Evolutionary conservation across 2,113 vertebrate species (phyloP).

Genomic region (Clarias macrocephalus): DNA sequence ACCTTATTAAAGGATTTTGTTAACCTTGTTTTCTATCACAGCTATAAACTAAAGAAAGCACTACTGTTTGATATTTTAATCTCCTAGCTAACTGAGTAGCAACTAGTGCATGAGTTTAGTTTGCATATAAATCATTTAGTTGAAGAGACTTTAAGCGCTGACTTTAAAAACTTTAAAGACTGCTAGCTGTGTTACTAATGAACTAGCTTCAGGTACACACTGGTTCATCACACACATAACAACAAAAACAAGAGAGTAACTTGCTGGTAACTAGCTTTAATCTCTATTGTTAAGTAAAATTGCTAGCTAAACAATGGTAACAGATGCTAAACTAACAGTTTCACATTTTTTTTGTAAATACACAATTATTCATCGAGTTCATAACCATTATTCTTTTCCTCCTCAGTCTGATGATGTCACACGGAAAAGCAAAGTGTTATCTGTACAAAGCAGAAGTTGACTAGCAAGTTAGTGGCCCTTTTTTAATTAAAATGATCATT

Average conservation of each 20-base stretch:
- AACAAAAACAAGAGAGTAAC: not conserved
- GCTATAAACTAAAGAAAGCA: not conserved
- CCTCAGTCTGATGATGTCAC: not conserved
- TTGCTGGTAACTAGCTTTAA: not conserved
- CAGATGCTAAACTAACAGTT: not conserved
- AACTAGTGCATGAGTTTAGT: not conserved
- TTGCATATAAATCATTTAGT: not conserved
- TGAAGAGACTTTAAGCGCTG: not conserved
- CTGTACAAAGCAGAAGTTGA: not conserved
- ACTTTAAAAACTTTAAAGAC: not conserved
- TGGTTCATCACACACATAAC: not conserved
- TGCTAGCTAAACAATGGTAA: not conserved
- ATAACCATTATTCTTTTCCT: not conserved
- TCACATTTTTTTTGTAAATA: not conserved
- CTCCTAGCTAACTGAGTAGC: not conserved
- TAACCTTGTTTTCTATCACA: not conserved
- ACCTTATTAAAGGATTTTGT: not conserved
- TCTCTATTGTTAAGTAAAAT: not conserved
- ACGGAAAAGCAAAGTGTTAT: not conserved
- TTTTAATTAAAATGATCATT: no score
- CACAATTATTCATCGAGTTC: not conserved
- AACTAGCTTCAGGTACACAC: not conserved
- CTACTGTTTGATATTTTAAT: not conserved
- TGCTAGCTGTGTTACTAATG: not conserved
- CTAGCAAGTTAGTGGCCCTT: not conserved